Conservation (phyloP, 2,888 invertebrate genomes). For the Sycophila texana region DNA sequence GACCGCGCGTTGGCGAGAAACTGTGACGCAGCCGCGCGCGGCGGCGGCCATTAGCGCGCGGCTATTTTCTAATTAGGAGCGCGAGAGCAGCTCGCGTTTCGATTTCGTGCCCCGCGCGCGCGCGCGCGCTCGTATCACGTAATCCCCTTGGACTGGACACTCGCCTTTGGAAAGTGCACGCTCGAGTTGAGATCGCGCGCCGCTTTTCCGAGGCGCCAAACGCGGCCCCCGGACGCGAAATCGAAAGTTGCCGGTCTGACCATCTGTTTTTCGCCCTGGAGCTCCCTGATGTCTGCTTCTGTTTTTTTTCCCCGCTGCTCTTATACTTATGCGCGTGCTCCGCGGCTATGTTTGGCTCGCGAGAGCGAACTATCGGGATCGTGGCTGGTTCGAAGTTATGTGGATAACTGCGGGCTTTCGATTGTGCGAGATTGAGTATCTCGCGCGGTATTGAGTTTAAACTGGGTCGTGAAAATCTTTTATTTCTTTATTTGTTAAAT, state of each 20-base stretch:
- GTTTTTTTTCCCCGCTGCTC: too few relatives aligned
- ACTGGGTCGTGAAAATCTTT: too few relatives aligned
- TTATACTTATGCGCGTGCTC: too few relatives aligned
- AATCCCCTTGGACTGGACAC: neutral
- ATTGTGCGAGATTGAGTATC: too few relatives aligned
- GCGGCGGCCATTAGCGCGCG: neutral
- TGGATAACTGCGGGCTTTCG: too few relatives aligned
- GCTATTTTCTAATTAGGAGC: slow-evolving; percentile 42
- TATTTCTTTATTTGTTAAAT: too few relatives aligned
- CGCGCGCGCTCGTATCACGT: neutral
- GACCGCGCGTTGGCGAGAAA: neutral
- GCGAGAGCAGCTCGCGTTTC: neutral
- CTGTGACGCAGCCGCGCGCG: neutral
- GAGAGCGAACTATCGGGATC: too few relatives aligned
- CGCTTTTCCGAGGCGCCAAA: neutral
- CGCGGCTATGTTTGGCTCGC: too few relatives aligned
- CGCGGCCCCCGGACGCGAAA: neutral
- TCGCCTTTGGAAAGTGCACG: neutral
- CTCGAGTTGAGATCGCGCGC: neutral
- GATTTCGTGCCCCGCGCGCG: slow-evolving; percentile 10
- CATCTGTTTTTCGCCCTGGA: neutral
- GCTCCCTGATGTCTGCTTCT: too few relatives aligned
- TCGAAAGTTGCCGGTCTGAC: slow-evolving; percentile 2
- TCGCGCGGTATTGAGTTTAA: too few relatives aligned
- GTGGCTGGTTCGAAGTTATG: too few relatives aligned